Evolutionary conservation across 2,888 invertebrate genomes (phyloP).

Genomic region (Stenodera caucasica): DNA sequence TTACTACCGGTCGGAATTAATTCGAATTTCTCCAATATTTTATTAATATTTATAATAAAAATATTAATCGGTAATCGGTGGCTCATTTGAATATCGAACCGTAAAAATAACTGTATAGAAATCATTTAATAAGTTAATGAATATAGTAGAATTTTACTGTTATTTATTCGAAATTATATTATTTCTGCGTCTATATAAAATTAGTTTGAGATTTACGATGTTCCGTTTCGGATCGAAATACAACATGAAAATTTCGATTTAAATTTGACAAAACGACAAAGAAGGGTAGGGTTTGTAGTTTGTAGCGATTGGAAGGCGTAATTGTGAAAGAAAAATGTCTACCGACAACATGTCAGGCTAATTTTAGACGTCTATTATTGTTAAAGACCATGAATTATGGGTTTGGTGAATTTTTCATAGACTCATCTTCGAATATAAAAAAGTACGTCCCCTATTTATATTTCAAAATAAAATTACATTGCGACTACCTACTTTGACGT

Average conservation of each 20-base stretch:
- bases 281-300: slow-evolving; percentile 25
- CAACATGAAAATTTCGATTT: slow-evolving; percentile 21
- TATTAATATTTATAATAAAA: too few relatives aligned
- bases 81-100: not conserved
- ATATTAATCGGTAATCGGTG: not conserved
- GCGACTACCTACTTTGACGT: not conserved
- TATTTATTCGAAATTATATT: not conserved
- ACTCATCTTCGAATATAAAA: too few relatives aligned
- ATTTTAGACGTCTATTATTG: slow-evolving; percentile 13
- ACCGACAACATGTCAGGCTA: slow-evolving; percentile 9
- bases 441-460: slow-evolving; percentile 5
- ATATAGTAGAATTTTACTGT: slow-evolving; percentile 16
- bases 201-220: slow-evolving; percentile 35
- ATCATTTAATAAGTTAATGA: slow-evolving; percentile 24
- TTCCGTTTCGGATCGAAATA: slow-evolving; percentile 20
- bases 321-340: slow-evolving; percentile 14
- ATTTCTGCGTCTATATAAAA: slow-evolving; percentile 32
- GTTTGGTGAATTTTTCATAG: not conserved
- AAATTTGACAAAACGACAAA: slow-evolving; percentile 13
- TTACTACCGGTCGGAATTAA: too few relatives aligned
- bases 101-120: slow-evolving; percentile 19
- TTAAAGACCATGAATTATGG: slow-evolving; percentile 5
- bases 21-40: not conserved
- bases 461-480: not conserved
- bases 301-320: slow-evolving; percentile 9